Conservation (phyloP, 2,113 vertebrate genomes). For the Python bivittatus region DNA sequence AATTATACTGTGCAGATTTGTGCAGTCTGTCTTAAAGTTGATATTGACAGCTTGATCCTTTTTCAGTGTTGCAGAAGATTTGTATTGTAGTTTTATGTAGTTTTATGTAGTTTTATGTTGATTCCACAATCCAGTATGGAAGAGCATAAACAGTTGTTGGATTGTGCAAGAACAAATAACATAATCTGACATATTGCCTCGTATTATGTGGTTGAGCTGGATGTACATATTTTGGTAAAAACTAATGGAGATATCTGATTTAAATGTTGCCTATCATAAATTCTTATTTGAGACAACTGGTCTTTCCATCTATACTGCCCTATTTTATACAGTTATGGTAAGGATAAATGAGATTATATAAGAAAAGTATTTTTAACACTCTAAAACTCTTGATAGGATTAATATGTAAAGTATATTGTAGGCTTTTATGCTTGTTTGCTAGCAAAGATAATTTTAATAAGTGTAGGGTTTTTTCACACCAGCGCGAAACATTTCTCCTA, state of each 20-base stretch:
- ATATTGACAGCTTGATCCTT: background rate
- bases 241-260: background rate
- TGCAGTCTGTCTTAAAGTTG: background rate
- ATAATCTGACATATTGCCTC: background rate
- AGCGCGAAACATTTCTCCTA: background rate
- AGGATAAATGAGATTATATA: background rate
- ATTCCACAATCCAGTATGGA: background rate
- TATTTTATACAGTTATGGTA: background rate
- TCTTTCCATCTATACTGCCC: background rate
- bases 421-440: background rate
- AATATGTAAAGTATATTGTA: background rate
- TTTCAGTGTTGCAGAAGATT: background rate
- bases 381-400: background rate
- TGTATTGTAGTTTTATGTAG: background rate
- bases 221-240: background rate
- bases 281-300: background rate
- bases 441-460: background rate
- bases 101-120: background rate
- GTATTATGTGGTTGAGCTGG: background rate
- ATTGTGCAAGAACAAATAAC: background rate
- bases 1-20: background rate
- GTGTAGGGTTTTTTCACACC: background rate
- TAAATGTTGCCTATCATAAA: background rate
- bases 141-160: background rate
- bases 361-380: background rate